These are phyloP conservation scores for Mola mola DNA, from an alignment of 2,113 vertebrate genomes.

Conservation along the genomic window DNA sequence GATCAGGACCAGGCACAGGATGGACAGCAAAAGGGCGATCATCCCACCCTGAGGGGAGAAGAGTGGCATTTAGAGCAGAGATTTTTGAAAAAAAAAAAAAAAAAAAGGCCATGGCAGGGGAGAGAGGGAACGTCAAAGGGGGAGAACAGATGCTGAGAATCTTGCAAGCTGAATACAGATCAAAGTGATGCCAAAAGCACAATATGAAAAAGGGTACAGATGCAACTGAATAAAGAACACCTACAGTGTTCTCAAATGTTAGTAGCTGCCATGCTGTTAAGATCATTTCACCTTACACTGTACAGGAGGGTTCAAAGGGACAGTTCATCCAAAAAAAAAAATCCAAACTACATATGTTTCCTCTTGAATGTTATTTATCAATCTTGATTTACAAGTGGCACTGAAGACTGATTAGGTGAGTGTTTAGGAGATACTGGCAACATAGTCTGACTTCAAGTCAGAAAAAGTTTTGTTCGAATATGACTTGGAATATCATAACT, in stretches of 20 bases:
- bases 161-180: conserved; percentile 50
- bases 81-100: no score
- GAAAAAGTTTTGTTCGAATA: conserved; percentile 1
- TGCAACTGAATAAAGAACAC: conserved; percentile 37
- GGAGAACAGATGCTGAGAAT: conserved; percentile 36
- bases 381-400: no score
- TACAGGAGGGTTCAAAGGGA: not conserved
- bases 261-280: conserved; percentile 1
- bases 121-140: conserved; percentile 23
- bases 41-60: conserved; percentile 89
- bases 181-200: conserved; percentile 40
- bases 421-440: not conserved
- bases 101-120: not conserved
- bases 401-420: no score
- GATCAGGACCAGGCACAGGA: conserved; percentile 96
- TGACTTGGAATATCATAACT: conserved; percentile 19
- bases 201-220: conserved; percentile 36
- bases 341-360: no score
- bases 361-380: no score
- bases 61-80: conserved; percentile 43
- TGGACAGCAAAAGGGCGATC: conserved; percentile 96
- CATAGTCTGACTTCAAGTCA: not conserved
- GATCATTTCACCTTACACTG: conserved; percentile 28
- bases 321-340: no score
- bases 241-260: conserved; percentile 22